A percentile compares a stretch with the other conserved stretches of the same genome.
These are phyloP conservation scores for Xerus rutilus DNA, from an alignment of 2,797 vertebrate genomes.

Conservation along the genomic window DNA sequence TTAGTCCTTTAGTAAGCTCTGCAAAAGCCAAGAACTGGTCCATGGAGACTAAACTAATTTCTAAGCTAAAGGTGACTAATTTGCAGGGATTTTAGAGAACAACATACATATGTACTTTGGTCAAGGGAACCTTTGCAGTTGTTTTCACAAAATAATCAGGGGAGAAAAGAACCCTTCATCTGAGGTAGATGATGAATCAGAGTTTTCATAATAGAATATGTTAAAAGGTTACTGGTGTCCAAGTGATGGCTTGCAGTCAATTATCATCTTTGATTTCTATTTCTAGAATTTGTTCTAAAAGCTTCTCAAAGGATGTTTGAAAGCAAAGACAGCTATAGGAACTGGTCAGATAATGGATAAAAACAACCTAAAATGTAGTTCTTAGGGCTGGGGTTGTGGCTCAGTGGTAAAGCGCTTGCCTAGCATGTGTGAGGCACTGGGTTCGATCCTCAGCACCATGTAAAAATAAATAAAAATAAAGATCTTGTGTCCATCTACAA, in stretches of 20 bases:
- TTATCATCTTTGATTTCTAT: conserved; percentile 61
- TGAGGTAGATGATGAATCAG: conserved; percentile 55
- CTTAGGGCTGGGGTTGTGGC: not conserved
- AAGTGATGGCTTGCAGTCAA: conserved; percentile 32
- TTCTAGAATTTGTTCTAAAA: conserved; percentile 31
- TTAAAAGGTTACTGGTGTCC: conserved; percentile 59
- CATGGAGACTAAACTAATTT: conserved; percentile 65
- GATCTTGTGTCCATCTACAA: too few relatives aligned
- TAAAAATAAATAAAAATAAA: too few relatives aligned
- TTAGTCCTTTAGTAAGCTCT: conserved; percentile 68
- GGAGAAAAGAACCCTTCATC: not conserved
- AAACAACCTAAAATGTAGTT: conserved; percentile 45
- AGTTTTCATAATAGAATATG: conserved; percentile 34
- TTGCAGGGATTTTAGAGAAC: conserved; percentile 63
- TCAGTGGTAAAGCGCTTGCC: too few relatives aligned
- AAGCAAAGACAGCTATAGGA: conserved; percentile 50
- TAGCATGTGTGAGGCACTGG: too few relatives aligned
- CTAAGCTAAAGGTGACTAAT: conserved; percentile 65
- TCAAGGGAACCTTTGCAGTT: conserved; percentile 55
- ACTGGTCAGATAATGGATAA: not conserved
- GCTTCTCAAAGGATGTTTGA: conserved; percentile 18
- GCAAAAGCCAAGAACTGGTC: conserved; percentile 65
- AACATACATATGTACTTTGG: conserved; percentile 56
- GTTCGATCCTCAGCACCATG: too few relatives aligned
- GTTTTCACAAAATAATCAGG: conserved; percentile 55